A percentile compares a stretch with the other conserved stretches of the same genome.
phyloP scores from a whole-genome alignment of 2,797 vertebrate species.

The Spea hammondii region DNA sequence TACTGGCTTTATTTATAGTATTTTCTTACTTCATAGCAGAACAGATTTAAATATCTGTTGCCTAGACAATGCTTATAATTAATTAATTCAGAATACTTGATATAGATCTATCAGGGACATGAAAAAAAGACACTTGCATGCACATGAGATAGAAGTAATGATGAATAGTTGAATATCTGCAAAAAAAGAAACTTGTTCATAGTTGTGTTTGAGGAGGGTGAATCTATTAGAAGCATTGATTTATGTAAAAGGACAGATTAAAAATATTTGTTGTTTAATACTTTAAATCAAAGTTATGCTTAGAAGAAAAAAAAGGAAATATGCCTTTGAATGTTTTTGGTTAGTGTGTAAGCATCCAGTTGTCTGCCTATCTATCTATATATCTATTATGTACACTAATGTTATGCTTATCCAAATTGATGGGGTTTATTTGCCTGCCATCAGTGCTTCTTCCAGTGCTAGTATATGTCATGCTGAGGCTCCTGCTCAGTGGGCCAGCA shows the following conservation, averaged over 20 bases:
- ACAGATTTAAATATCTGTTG: slow-evolving; percentile 5
- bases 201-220: background rate
- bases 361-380: background rate
- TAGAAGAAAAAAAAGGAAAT: background rate
- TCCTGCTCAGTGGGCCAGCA: too few species aligned
- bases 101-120: slow-evolving; percentile 5
- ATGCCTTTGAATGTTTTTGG: background rate
- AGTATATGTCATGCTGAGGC: too few species aligned
- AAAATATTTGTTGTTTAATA: background rate
- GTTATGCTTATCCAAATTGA: too few species aligned
- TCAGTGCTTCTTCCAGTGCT: too few species aligned
- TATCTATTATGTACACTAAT: background rate
- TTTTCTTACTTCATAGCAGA: background rate
- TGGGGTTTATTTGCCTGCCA: too few species aligned
- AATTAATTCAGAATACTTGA: slow-evolving; percentile 1
- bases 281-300: background rate
- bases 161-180: background rate
- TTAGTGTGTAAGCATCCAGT: background rate
- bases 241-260: background rate
- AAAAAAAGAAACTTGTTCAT: background rate
- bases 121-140: background rate
- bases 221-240: background rate
- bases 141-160: background rate
- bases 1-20: slow-evolving; percentile 3
- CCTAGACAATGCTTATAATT: slow-evolving; percentile 10